Percentiles rank a stretch among this genome's conserved stretches.
These are phyloP conservation scores for Druon quercuslanigerum DNA, from an alignment of 1,140 invertebrate species.

Conservation along the genomic window DNA sequence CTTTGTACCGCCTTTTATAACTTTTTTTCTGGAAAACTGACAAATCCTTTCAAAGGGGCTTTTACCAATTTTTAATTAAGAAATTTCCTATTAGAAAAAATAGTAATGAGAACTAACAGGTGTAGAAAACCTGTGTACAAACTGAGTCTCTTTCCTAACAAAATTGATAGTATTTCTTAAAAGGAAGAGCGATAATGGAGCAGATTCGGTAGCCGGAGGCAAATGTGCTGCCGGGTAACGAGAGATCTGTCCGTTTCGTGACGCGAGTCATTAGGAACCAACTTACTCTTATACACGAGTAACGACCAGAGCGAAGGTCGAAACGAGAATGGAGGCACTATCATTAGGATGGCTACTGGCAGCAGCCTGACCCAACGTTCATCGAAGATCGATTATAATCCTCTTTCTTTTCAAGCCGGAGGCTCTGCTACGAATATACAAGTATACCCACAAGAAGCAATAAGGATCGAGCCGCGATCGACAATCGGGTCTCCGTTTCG, in stretches of 20 bases:
- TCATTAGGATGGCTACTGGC: slow-evolving; percentile 52
- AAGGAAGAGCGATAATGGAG: slow-evolving; percentile 20
- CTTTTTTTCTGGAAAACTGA: not conserved
- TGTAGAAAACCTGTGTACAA: too few relatives aligned
- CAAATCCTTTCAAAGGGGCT: too few relatives aligned
- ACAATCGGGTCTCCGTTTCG: slow-evolving; percentile 39
- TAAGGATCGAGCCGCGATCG: slow-evolving; percentile 36
- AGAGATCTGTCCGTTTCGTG: slow-evolving; percentile 48
- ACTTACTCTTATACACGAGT: slow-evolving; percentile 43
- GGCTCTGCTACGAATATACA: not conserved
- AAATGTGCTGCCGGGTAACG: slow-evolving; percentile 30
- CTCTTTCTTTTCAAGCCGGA: slow-evolving; percentile 36
- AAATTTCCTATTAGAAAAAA: too few relatives aligned
- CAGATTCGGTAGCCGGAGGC: slow-evolving; percentile 30
- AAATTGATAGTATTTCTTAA: not conserved
- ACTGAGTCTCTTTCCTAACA: not conserved
- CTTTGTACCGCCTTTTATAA: not conserved
- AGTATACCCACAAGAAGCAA: slow-evolving; percentile 30
- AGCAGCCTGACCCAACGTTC: slow-evolving; percentile 48
- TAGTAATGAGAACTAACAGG: too few relatives aligned
- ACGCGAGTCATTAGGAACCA: slow-evolving; percentile 53
- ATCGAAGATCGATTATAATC: slow-evolving; percentile 46
- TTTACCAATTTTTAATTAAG: too few relatives aligned
- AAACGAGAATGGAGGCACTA: slow-evolving; percentile 40
- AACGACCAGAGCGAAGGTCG: slow-evolving; percentile 54